phyloP scores from a whole-genome alignment of 2,888 invertebrate genomes.

The Cheilosia soror region DNA sequence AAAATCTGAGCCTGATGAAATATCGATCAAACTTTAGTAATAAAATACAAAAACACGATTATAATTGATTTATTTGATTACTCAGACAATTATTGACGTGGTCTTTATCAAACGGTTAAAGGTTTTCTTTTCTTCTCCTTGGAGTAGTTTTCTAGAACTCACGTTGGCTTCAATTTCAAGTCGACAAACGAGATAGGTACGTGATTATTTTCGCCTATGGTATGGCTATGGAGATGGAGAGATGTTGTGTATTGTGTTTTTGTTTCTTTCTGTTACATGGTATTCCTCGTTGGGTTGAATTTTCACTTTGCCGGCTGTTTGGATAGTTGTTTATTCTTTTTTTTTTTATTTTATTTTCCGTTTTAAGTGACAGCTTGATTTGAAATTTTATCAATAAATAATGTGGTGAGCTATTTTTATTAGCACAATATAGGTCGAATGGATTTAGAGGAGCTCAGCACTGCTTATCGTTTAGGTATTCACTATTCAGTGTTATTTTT shows the following conservation, averaged over 20 bases:
- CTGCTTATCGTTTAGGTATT: neutral
- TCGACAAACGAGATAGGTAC: constrained; percentile 51
- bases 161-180: constrained; percentile 22
- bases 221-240: constrained; percentile 42
- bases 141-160: constrained; percentile 45
- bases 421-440: neutral
- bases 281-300: neutral
- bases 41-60: neutral
- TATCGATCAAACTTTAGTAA: constrained; percentile 53
- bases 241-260: constrained; percentile 15
- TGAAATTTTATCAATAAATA: constrained; percentile 14
- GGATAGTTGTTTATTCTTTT: constrained; percentile 34
- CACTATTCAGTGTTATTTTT: constrained; percentile 17
- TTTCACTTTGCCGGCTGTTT: constrained; percentile 56
- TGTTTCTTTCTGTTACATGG: constrained; percentile 48
- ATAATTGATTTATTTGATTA: neutral
- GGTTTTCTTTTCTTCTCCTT: constrained; percentile 31
- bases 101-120: neutral
- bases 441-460: neutral
- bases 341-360: neutral
- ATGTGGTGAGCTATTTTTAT: neutral
- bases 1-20: constrained; percentile 25
- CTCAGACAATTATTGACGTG: constrained; percentile 18
- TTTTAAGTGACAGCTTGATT: constrained; percentile 9
- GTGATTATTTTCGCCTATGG: constrained; percentile 32